A percentile compares a stretch with the other conserved stretches of the same genome.
phyloP scores from a whole-genome alignment of 1,140 invertebrate species.

The Scaptomyza montana region DNA sequence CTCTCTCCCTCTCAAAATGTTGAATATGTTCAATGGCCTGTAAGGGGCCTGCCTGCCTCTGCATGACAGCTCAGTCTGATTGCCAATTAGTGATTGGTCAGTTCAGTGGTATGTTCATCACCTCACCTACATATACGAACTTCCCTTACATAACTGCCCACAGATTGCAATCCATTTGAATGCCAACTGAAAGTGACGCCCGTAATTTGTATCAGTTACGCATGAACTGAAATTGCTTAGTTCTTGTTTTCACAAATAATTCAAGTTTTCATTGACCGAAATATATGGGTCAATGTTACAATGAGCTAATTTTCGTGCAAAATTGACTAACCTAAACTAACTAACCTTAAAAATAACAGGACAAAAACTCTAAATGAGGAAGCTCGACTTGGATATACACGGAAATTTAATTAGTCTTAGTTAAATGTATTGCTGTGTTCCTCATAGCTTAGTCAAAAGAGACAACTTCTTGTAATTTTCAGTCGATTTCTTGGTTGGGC shows the following conservation, averaged over 20 bases:
- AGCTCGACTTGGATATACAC: too few relatives aligned
- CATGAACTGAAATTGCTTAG: constrained; percentile 20
- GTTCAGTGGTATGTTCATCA: background rate
- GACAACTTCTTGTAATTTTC: constrained; percentile 48
- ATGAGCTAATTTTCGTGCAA: too few relatives aligned
- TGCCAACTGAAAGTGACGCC: constrained; percentile 29
- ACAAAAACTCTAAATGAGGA: too few relatives aligned
- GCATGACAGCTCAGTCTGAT: constrained; percentile 37
- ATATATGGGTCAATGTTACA: background rate
- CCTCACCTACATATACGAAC: background rate
- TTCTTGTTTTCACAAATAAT: background rate
- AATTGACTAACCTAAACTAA: too few relatives aligned
- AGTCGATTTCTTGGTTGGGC: constrained; percentile 58
- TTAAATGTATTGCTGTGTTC: too few relatives aligned
- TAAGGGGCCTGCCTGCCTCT: constrained; percentile 47
- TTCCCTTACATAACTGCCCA: too few relatives aligned
- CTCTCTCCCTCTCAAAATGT: constrained; percentile 19
- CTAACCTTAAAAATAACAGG: too few relatives aligned
- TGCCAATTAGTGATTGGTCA: constrained; percentile 62
- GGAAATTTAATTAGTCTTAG: too few relatives aligned
- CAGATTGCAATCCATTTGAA: constrained; percentile 23
- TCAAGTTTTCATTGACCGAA: background rate
- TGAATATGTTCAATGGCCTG: constrained; percentile 58
- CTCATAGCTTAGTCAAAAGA: too few relatives aligned
- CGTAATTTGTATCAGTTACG: constrained; percentile 49